Conservation (phyloP, 2,797 vertebrate genomes). For the Hoplostethus mediterraneus region DNA sequence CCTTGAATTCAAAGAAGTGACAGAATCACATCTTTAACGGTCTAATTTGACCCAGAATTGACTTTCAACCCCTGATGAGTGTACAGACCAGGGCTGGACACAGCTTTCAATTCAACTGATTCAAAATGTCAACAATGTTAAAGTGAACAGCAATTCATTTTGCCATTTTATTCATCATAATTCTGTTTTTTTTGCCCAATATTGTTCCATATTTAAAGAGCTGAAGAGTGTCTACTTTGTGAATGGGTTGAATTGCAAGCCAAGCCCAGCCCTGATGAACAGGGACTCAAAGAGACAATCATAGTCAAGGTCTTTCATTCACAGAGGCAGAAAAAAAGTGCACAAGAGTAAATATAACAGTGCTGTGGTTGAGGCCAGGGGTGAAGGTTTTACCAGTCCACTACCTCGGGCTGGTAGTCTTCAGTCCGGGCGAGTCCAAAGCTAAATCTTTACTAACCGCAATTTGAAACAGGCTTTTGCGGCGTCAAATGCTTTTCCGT, state of each 20-base stretch:
- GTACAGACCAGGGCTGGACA: constrained; percentile 20
- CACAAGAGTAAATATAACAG: constrained; percentile 55
- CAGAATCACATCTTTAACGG: neutral
- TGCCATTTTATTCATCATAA: constrained; percentile 2
- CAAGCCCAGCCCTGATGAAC: neutral
- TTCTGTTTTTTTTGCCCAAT: too few species aligned
- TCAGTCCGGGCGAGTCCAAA: neutral
- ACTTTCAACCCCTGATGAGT: constrained; percentile 24
- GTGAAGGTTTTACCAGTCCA: neutral
- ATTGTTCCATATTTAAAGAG: too few species aligned
- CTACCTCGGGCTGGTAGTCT: neutral
- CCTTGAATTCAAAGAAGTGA: constrained; percentile 19
- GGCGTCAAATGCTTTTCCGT: constrained; percentile 5
- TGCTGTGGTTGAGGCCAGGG: neutral
- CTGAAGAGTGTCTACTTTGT: neutral
- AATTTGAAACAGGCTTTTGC: constrained; percentile 12
- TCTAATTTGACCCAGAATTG: constrained; percentile 31
- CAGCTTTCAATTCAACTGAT: constrained; percentile 5
- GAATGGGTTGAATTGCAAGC: neutral
- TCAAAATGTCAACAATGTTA: neutral
- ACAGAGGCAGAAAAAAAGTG: constrained; percentile 63
- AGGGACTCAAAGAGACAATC: constrained; percentile 41
- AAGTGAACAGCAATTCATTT: neutral
- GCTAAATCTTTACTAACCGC: constrained; percentile 2
- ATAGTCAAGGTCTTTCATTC: constrained; percentile 65